Base-by-base conservation (phyloP, 92 coral and sea anemone species). In the Chrysogorgia sp. region DNA sequence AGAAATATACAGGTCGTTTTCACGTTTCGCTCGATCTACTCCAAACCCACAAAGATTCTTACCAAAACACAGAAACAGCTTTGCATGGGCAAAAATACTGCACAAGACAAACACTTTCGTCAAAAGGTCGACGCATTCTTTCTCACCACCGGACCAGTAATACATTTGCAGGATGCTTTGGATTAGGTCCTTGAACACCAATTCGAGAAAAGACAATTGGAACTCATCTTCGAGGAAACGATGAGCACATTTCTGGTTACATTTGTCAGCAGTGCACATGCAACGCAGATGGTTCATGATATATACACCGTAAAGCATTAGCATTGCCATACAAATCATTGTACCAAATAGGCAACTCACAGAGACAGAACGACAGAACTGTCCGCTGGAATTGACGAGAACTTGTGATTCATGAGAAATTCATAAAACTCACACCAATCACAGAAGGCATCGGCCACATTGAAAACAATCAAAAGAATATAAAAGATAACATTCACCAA, bases 61-160 rank as follows among this genome's bases (percentile, higher is more conserved):
- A 0, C n/a, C 43, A 48, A 71, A 71, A 30, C 77, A 71, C 29
- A 71, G 17, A 13, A 71, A 71, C n/a, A 71, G 77, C 33, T 71
- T 71, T 2, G 34, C 17, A 30, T 52, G 40, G 22, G 61, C 77
- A 14, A 48, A 1, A 48, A 71, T 19, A 49, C 63, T 71, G 77
- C 77, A 71, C 29, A 71, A 9, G 20, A 34, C 1, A 26, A 71
- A 71, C 7, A 50, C 35, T 10, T 0, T 19, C 10, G 77, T 9
- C 22, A 31, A 22, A 24, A 37, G 13, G 30, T 29, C 50, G 19
- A 50, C 3, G 3, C 63, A 71, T 2, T 6, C 12, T 15, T 20
- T 2, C 4, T 31, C 17, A 0, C 33, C 22, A 0, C 6, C 19
- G 22, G 12, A 52, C 2, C n/a, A 2, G 13, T 1, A 17, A 14